Conservation (phyloP, 2,113 vertebrate genomes). For the Nothocercus nigrocapillus region DNA sequence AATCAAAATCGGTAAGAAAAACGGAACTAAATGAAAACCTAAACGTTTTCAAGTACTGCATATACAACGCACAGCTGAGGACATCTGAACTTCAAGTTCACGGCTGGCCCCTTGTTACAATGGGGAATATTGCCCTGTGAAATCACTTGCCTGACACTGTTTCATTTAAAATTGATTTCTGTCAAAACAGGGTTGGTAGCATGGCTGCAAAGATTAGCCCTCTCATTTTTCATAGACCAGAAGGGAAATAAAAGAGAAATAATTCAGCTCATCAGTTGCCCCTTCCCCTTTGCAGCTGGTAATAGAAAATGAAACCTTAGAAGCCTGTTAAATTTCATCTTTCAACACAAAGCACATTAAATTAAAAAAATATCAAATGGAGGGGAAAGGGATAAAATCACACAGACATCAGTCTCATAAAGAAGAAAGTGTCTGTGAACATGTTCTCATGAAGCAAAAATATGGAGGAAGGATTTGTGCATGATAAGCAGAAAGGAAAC, state of each 20-base stretch:
- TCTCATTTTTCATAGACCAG: not conserved
- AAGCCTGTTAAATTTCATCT: not conserved
- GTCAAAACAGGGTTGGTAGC: not conserved
- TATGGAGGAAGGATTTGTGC: not conserved
- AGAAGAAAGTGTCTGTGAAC: not conserved
- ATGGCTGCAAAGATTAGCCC: not conserved
- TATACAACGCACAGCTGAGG: not conserved
- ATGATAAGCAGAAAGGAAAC: not conserved
- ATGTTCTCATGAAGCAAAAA: not conserved
- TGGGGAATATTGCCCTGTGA: not conserved
- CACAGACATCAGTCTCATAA: not conserved
- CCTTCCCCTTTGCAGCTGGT: not conserved
- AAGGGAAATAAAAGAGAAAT: not conserved
- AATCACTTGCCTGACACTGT: not conserved
- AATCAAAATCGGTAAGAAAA: not conserved
- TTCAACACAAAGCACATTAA: not conserved
- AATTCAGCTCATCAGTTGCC: not conserved
- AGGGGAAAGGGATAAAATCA: not conserved
- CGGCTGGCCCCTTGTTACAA: not conserved
- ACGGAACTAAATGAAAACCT: not conserved
- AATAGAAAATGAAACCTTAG: not conserved
- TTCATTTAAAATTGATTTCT: not conserved
- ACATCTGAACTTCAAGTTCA: not conserved
- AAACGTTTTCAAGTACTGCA: not conserved
- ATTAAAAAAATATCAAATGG: conserved; percentile 5